phyloP scores from a whole-genome alignment of 2,113 vertebrate genomes.

The Ammodytes marinus region DNA sequence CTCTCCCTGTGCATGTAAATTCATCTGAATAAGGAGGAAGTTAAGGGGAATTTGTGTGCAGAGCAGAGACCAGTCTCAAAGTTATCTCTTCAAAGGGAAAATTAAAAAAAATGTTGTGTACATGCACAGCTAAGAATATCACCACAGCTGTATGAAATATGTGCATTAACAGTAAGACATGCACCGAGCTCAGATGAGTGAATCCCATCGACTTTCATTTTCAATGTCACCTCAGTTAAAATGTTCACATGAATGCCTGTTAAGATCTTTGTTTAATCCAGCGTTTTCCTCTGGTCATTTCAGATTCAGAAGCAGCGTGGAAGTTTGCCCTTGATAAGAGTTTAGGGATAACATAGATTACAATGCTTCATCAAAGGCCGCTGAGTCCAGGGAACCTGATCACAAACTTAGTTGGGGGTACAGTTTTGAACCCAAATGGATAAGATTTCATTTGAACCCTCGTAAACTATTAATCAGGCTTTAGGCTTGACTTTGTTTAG shows the following conservation, averaged over 20 bases:
- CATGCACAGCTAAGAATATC: neutral
- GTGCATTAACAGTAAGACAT: neutral
- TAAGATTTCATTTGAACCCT: constrained; percentile 31
- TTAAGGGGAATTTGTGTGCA: constrained; percentile 31
- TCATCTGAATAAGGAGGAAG: constrained; percentile 37
- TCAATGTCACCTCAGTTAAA: constrained; percentile 44
- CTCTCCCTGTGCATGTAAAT: constrained; percentile 56
- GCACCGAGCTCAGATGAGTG: neutral
- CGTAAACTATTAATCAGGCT: constrained; percentile 19
- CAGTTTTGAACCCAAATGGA: constrained; percentile 15
- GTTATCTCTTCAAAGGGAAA: constrained; percentile 45
- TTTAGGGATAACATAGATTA: constrained; percentile 42
- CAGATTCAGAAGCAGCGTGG: constrained; percentile 1
- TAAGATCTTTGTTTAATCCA: constrained; percentile 31
- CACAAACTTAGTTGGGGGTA: constrained; percentile 2
- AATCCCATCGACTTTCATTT: constrained; percentile 14
- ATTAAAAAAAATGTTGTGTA: constrained; percentile 29
- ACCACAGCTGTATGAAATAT: constrained; percentile 25
- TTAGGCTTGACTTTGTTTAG: constrained; percentile 9
- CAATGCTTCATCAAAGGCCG: constrained; percentile 25
- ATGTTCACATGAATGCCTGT: constrained; percentile 1
- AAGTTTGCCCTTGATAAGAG: constrained; percentile 37
- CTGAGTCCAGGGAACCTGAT: constrained; percentile 15
- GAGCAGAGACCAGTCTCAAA: constrained; percentile 45
- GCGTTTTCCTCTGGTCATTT: constrained; percentile 22